Conservation (phyloP, 1,140 invertebrate genomes). For the Cyclargus thomasi region DNA sequence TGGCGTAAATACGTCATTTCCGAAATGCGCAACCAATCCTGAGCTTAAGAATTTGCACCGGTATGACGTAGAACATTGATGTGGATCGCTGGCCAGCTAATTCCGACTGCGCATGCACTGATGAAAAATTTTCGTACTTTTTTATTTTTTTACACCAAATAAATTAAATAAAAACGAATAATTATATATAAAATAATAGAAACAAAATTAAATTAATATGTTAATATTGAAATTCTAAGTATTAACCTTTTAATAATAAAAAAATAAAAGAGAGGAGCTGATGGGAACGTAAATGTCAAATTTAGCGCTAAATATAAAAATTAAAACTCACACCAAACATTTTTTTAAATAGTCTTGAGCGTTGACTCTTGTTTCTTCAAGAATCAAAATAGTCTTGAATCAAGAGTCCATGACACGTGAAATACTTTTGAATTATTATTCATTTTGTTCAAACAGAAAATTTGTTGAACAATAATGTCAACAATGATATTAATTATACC, state of each 20-base stretch:
- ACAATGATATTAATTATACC: no score
- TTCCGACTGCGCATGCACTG: slow-evolving; percentile 57
- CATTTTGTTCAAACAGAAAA: no score
- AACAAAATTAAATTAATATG: not conserved
- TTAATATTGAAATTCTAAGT: not conserved
- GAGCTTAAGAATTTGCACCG: slow-evolving; percentile 53
- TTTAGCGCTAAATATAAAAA: no score
- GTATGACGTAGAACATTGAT: slow-evolving; percentile 70
- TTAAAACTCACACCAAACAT: no score
- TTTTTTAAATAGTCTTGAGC: no score
- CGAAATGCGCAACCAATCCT: slow-evolving; percentile 71
- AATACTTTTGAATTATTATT: no score
- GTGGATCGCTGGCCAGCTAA: slow-evolving; percentile 73
- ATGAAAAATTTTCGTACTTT: slow-evolving; percentile 43
- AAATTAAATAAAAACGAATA: not conserved
- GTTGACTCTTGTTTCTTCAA: no score
- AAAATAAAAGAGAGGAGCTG: no score
- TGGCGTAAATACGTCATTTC: slow-evolving; percentile 63
- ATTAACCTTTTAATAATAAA: not conserved
- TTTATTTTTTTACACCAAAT: slow-evolving; percentile 12
- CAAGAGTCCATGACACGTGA: no score
- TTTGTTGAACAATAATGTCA: no score
- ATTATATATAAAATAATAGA: not conserved
- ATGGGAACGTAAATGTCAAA: no score
- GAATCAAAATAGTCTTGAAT: no score